A percentile compares a stretch with the other conserved stretches of the same genome.
These are phyloP conservation scores for Calyptommatus sinebrachiatus DNA, from an alignment of 2,113 vertebrate genomes.

Conservation along the genomic window DNA sequence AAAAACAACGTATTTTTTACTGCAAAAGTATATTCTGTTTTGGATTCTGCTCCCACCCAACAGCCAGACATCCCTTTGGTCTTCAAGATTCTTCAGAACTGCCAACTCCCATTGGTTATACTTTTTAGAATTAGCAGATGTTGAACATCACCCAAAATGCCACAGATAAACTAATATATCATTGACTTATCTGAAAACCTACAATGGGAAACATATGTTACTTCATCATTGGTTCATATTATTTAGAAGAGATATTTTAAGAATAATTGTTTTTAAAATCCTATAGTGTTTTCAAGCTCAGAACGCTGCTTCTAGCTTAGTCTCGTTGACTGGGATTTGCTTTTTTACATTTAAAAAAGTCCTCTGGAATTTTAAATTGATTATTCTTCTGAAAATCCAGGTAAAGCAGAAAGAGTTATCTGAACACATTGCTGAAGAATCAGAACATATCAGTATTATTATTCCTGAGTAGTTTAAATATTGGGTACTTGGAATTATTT, in stretches of 20 bases:
- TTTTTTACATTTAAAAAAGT: neutral
- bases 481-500: neutral
- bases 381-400: neutral
- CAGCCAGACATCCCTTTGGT: slow-evolving; percentile 13
- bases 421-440: neutral
- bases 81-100: too few relatives aligned
- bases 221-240: neutral
- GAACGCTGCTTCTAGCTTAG: too few relatives aligned
- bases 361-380: neutral
- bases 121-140: too few relatives aligned
- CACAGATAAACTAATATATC: too few relatives aligned
- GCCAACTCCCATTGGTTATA: too few relatives aligned
- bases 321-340: slow-evolving; percentile 5
- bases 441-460: too few relatives aligned
- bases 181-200: slow-evolving; percentile 33
- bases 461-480: too few relatives aligned
- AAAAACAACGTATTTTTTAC: slow-evolving; percentile 69
- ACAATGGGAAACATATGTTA: slow-evolving; percentile 10
- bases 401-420: neutral
- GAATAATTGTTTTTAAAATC: too few relatives aligned
- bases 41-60: slow-evolving; percentile 46
- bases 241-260: slow-evolving; percentile 1
- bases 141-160: too few relatives aligned
- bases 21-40: slow-evolving; percentile 50
- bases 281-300: too few relatives aligned